Evolutionary conservation across 2,113 vertebrate genomes (phyloP).

Genomic region (Callionymus lyra): DNA sequence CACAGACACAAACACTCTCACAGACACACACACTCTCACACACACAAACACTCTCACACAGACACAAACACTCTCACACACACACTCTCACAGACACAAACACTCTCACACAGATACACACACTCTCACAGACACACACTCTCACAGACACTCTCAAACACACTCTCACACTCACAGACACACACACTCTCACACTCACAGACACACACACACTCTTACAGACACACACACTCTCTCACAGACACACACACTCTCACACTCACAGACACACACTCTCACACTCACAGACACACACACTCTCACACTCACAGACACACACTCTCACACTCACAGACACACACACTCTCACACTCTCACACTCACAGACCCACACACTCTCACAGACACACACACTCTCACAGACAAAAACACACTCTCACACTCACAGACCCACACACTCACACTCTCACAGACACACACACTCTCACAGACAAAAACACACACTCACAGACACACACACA

Average conservation of each 20-base stretch:
- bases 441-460: neutral
- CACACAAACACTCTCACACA: too few species aligned
- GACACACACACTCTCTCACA: too few species aligned
- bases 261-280: too few species aligned
- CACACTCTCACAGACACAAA: neutral
- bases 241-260: neutral
- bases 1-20: neutral
- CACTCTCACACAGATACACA: too few species aligned
- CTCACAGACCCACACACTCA: too few species aligned
- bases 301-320: too few species aligned
- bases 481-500: conserved; percentile 45
- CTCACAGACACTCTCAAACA: too few species aligned
- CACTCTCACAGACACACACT: neutral
- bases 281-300: neutral
- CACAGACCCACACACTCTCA: too few species aligned
- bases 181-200: conserved; percentile 16
- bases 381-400: neutral
- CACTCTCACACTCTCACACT: conserved; percentile 7
- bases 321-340: neutral
- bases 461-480: neutral
- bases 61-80: conserved; percentile 13
- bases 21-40: neutral
- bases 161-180: neutral
- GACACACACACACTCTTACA: conserved; percentile 27
- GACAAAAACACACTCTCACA: too few species aligned